These are phyloP conservation scores for Alaudala cheleensis DNA, from an alignment of 2,113 vertebrate species.

Conservation along the genomic window DNA sequence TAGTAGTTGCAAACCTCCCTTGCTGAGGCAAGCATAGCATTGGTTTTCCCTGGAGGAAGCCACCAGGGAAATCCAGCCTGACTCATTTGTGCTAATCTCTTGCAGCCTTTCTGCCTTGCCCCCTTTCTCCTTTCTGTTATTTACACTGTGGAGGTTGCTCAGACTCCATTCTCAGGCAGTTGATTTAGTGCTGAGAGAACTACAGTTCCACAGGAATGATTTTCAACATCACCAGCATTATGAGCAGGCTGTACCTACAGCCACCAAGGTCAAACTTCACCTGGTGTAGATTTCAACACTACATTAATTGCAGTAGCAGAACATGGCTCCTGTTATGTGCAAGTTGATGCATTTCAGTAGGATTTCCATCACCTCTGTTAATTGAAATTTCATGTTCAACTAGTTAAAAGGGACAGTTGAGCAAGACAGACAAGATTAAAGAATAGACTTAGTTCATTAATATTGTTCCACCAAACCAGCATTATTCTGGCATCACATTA, in stretches of 20 bases:
- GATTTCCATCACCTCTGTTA: neutral
- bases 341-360: neutral
- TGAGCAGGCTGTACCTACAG: neutral
- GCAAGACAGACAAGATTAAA: neutral
- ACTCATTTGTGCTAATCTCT: neutral
- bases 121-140: neutral
- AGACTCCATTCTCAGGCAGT: neutral
- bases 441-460: neutral
- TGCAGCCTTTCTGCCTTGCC: neutral
- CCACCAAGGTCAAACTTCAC: neutral
- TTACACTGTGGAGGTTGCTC: neutral
- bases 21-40: neutral
- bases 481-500: neutral
- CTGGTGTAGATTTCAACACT: neutral
- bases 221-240: neutral
- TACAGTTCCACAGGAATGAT: neutral
- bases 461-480: neutral
- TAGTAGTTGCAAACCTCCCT: conserved; percentile 7
- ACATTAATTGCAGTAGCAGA: neutral
- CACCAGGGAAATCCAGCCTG: neutral
- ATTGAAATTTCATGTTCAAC: neutral
- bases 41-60: neutral
- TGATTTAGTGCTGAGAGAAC: neutral
- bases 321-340: neutral
- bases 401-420: neutral